Evolutionary conservation across 1,140 invertebrate species (phyloP), one percentile per base, ranked within the genome.

Genomic region (Sycobia sp.): DNA sequence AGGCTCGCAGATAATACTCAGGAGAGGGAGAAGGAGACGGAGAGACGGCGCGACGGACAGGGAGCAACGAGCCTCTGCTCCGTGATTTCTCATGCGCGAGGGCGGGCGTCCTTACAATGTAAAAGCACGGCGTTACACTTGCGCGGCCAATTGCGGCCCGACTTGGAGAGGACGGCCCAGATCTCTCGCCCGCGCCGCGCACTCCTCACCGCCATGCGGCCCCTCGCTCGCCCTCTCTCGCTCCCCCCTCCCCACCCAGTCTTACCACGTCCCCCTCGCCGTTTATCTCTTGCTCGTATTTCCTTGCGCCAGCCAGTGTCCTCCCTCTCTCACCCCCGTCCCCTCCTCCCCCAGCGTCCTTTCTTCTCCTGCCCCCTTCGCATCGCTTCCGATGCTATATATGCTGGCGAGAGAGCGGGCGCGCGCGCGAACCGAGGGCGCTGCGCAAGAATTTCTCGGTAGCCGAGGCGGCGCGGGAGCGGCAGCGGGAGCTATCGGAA

Each of bases 91-190:
- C 67, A 69, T 70, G 73, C 72, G 75, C 72, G 75, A 73, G 75
- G 75, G 77, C 76, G 76, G 76, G 72, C 71, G 73, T 69, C 64
- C 69, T 74, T 72, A 78, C 75, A 75, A 76, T 79, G 76, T 79
- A 73, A 75, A 74, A 73, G 14, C 71, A 75, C 65, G 62, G 58
- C 69, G 69, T 73, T 76, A 77, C 72, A 77, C 69, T 77, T 75
- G 76, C 73, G 71, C 71, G 72, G 73, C 74, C 76, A 78, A 78
- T 79, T 78, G 75, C 71, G 70, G 67, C 68, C 70, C 71, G 22
- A 29, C 51, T 20, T 4, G 67, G 57, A 69, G 67, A 72, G 73
- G 72, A 72, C 71, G 71, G 74, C 75, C 75, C 73, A 76, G 74
- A 75, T 72, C 72, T 72, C 67, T 67, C 68, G 57, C 58, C 54